phyloP scores from a whole-genome alignment of 2,797 vertebrate species.

The Crypturellus tataupa region DNA sequence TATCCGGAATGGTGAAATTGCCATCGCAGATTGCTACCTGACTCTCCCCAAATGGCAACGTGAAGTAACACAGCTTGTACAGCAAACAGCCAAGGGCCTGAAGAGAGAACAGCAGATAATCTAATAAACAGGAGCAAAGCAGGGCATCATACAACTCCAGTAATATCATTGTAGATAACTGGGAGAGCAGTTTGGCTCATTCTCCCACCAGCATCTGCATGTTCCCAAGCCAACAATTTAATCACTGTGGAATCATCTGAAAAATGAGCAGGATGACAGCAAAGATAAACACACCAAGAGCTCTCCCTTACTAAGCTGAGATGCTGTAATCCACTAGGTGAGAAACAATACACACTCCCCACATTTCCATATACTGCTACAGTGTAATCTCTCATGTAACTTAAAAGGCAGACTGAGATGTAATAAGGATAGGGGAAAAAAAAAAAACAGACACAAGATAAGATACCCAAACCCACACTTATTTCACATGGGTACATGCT shows the following conservation, averaged over 20 bases:
- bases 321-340: background rate
- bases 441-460: background rate
- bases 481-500: background rate
- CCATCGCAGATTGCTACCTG: slow-evolving; percentile 99
- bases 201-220: fast-evolving
- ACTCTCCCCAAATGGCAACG: slow-evolving; percentile 97
- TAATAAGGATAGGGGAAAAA: background rate
- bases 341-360: background rate
- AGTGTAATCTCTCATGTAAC: fast-evolving
- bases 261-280: background rate
- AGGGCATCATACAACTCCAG: background rate
- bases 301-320: background rate
- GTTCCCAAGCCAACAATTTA: background rate
- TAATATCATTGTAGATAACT: fast-evolving
- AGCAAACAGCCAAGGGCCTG: slow-evolving; percentile 97
- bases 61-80: slow-evolving; percentile 98
- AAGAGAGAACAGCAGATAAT: background rate
- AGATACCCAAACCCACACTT: background rate
- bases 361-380: background rate
- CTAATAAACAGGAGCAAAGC: background rate
- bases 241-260: background rate
- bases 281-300: background rate
- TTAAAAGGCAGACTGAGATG: background rate
- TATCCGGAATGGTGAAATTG: slow-evolving; percentile 98
- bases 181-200: background rate